phyloP scores from a whole-genome alignment of 2,113 vertebrate species.

The Pteruthius melanotis region DNA sequence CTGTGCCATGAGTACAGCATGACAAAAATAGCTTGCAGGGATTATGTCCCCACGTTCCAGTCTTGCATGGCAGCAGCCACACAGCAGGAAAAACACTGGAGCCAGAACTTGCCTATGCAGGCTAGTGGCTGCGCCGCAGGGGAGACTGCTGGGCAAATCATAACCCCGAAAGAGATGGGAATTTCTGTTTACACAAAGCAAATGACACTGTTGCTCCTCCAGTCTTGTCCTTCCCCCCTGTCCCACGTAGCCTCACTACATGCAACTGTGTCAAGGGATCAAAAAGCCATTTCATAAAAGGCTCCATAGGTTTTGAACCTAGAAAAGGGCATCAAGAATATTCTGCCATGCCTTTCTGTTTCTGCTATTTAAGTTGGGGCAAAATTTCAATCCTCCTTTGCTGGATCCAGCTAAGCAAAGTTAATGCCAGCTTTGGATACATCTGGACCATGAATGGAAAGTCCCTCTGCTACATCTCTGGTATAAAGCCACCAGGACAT shows the following conservation, averaged over 20 bases:
- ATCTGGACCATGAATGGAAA: background rate
- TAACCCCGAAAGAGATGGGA: background rate
- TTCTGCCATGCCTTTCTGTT: background rate
- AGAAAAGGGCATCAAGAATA: background rate
- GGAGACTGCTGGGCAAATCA: background rate
- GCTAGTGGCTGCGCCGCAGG: background rate
- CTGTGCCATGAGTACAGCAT: background rate
- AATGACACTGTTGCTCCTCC: background rate
- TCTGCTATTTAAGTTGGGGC: background rate
- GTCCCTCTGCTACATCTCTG: background rate
- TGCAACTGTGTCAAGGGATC: background rate
- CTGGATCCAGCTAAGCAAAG: background rate
- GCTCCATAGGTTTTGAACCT: background rate
- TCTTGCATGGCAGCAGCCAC: background rate
- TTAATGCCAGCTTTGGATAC: background rate
- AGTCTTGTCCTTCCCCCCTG: background rate
- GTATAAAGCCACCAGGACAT: background rate
- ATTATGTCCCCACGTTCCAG: background rate
- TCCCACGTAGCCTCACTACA: background rate
- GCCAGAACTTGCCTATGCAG: background rate
- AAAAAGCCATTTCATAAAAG: background rate
- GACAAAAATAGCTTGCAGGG: background rate
- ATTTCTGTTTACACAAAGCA: background rate
- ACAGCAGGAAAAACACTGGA: background rate
- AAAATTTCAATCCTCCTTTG: background rate